Evolutionary conservation across 2,888 invertebrate genomes (phyloP), one percentile per base, ranked within the genome.

Genomic region (Calliopum simillimum): DNA sequence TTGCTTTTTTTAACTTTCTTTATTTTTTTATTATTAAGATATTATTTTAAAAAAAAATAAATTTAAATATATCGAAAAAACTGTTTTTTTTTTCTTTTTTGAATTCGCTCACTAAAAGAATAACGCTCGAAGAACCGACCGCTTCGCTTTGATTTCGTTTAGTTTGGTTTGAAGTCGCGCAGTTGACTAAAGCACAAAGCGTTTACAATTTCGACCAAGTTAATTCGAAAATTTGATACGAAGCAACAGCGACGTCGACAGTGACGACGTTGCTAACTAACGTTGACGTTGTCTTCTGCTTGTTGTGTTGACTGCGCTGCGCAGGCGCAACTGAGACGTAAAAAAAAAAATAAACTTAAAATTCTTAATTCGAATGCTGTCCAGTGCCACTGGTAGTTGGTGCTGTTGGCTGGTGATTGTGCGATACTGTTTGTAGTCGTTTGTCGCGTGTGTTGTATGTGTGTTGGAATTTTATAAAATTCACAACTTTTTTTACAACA

Each of bases 131-230:
- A n/a, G 63, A 23, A 25, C 53, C 51, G 44, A 47, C 41, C 56
- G 61, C 61, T 46, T 21, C 46, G 51, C 25, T 51, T 64, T 41
- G 64, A 19, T 65, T 51, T 16, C 47, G 67, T 59, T 59, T 67
- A 43, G 67, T 62, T 55, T 62, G 76, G 74, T 71, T 71, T 73
- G 75, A 76, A 76, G 76, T 74, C 76, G 74, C 76, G 74, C 75
- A 73, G 72, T 69, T 76, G 74, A 75, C 76, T 76, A 73, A 76
- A 75, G 68, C 66, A 62, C 68, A 69, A 71, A 73, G 69, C 72
- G 70, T 66, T 70, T 71, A 69, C 65, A 69, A 69, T 74, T 71
- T 72, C 73, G 71, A 71, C 76, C 72, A 76, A 73, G 76, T 76
- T 70, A 72, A 71, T 73, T 59, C 49, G 67, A 46, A 23, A 41